A percentile compares a stretch with the other conserved stretches of the same genome.
These are phyloP conservation scores for Heliconius congener DNA, from an alignment of 1,140 invertebrate genomes.

Conservation along the genomic window DNA sequence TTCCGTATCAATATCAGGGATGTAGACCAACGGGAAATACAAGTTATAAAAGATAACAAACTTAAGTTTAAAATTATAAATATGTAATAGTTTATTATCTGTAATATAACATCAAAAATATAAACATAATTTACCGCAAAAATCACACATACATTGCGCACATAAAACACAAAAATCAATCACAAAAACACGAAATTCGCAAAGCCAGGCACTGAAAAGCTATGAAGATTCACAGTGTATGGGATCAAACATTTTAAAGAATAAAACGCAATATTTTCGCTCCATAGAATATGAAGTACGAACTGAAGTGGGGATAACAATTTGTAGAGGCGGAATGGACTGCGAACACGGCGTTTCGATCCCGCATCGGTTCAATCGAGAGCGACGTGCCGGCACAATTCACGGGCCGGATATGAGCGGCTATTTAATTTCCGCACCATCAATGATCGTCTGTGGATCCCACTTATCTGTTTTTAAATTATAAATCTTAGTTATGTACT, in stretches of 20 bases:
- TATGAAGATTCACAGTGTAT: background rate
- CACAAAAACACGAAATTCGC: background rate
- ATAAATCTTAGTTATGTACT: conserved; percentile 15
- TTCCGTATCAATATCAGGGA: no score
- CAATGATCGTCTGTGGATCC: conserved; percentile 57
- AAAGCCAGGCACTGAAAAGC: background rate
- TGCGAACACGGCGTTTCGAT: conserved; percentile 5
- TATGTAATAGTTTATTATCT: no score
- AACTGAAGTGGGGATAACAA: conserved; percentile 21
- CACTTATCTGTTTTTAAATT: conserved; percentile 38
- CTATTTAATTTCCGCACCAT: conserved; percentile 76
- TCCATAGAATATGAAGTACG: conserved; percentile 26
- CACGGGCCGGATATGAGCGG: conserved; percentile 66
- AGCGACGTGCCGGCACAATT: conserved; percentile 47
- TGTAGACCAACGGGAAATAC: no score
- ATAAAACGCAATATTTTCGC: conserved; percentile 22
- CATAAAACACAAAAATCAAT: background rate
- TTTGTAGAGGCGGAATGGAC: conserved; percentile 26
- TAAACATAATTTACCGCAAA: no score
- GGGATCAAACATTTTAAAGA: conserved; percentile 13
- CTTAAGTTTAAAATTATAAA: no score
- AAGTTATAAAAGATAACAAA: no score
- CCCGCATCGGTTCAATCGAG: conserved; percentile 26
- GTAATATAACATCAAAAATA: no score
- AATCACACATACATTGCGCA: background rate